Evolutionary conservation across 2,797 vertebrate genomes (phyloP).

Genomic region (Mastacembelus armatus): DNA sequence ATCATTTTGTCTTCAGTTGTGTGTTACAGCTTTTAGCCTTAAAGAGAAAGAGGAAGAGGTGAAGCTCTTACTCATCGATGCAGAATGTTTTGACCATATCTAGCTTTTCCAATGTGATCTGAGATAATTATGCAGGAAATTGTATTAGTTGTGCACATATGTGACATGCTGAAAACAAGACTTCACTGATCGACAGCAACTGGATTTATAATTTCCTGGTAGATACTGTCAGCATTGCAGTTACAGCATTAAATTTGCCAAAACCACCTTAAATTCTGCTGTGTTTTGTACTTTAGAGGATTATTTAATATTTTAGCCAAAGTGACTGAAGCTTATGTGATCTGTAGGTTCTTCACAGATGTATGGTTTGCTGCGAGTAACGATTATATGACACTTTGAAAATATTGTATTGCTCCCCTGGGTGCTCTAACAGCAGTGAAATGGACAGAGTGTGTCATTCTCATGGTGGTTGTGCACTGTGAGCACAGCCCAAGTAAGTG

Average conservation of each 20-base stretch:
- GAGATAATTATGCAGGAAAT: too few species aligned
- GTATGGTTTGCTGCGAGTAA: too few species aligned
- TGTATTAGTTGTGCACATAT: too few species aligned
- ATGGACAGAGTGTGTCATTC: neutral
- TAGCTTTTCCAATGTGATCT: too few species aligned
- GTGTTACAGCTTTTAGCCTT: too few species aligned
- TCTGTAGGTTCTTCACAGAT: neutral
- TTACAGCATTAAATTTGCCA: neutral
- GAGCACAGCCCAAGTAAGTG: neutral
- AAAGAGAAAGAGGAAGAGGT: too few species aligned
- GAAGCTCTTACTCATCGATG: too few species aligned
- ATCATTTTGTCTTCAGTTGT: slow-evolving; percentile 1
- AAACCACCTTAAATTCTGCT: neutral
- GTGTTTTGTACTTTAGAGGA: neutral
- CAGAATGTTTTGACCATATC: too few species aligned
- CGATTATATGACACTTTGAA: slow-evolving; percentile 26
- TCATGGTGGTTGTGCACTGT: slow-evolving; percentile 1
- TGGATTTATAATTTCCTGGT: slow-evolving; percentile 9
- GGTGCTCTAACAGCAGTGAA: slow-evolving; percentile 16
- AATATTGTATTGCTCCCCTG: slow-evolving; percentile 30
- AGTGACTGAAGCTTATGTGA: neutral
- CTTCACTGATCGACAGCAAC: slow-evolving; percentile 20
- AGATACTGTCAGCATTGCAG: slow-evolving; percentile 2
- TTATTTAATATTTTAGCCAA: neutral
- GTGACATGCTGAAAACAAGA: neutral